These are phyloP conservation scores for Catocala sponsa DNA, from an alignment of 2,888 invertebrate species.

Conservation along the genomic window DNA sequence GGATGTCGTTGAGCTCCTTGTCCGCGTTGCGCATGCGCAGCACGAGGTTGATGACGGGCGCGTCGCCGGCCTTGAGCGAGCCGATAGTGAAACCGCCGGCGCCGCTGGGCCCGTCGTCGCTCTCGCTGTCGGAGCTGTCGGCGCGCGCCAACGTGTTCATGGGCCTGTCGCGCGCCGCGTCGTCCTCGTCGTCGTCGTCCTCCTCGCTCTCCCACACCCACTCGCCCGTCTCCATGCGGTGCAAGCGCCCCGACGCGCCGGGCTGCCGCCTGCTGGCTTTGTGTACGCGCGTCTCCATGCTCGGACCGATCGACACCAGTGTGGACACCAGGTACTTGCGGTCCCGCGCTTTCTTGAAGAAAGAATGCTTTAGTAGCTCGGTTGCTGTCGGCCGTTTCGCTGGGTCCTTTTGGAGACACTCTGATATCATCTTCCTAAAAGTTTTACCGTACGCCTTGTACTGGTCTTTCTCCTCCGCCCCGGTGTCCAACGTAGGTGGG, in stretches of 20 bases:
- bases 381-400: constrained; percentile 98
- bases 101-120: constrained; percentile 67
- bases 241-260: constrained; percentile 94
- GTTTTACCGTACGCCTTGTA: constrained; percentile 99
- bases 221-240: constrained; percentile 98
- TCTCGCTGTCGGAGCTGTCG: constrained; percentile 89
- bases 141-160: constrained; percentile 89
- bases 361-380: constrained; percentile 98
- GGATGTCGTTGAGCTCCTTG: constrained; percentile 98
- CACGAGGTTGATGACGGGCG: constrained; percentile 93
- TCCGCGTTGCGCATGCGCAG: constrained; percentile 96
- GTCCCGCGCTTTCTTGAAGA: constrained; percentile 99
- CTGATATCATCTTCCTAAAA: constrained; percentile 98
- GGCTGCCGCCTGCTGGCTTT: constrained; percentile 95
- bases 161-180: constrained; percentile 88
- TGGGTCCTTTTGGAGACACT: constrained; percentile 99
- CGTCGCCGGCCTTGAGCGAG: constrained; percentile 64
- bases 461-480: constrained; percentile 99
- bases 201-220: constrained; percentile 99
- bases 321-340: constrained; percentile 96
- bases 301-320: constrained; percentile 95
- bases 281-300: constrained; percentile 96
- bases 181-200: constrained; percentile 90
- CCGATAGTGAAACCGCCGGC: constrained; percentile 74
- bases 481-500: constrained; percentile 98